These are phyloP conservation scores for Drosophila carrolli DNA, from an alignment of 1,140 invertebrate species.

Conservation along the genomic window DNA sequence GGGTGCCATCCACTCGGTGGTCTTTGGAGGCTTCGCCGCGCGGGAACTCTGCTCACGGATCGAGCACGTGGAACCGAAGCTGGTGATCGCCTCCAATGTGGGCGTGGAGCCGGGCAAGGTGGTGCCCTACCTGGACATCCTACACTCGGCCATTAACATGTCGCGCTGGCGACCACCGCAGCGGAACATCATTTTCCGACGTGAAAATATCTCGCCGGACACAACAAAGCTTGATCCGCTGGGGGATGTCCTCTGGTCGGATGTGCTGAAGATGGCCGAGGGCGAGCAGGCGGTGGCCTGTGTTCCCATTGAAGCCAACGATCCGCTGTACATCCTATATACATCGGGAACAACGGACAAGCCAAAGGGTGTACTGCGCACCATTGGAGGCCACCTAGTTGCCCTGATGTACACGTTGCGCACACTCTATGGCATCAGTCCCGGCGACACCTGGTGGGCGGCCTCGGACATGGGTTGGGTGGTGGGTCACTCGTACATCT, in stretches of 20 bases:
- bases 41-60: constrained; percentile 94
- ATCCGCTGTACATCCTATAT: constrained; percentile 96
- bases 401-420: constrained; percentile 94
- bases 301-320: constrained; percentile 94
- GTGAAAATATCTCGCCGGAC: constrained; percentile 88
- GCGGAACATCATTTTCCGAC: constrained; percentile 92
- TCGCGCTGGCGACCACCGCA: constrained; percentile 89
- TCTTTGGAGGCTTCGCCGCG: constrained; percentile 96
- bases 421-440: constrained; percentile 92
- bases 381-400: constrained; percentile 94
- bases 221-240: constrained; percentile 85
- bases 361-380: constrained; percentile 93
- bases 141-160: constrained; percentile 93
- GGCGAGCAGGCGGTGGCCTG: constrained; percentile 89
- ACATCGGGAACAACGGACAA: constrained; percentile 96
- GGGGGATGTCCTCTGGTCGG: constrained; percentile 91
- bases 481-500: constrained; percentile 97
- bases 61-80: constrained; percentile 93
- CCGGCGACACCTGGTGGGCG: constrained; percentile 95
- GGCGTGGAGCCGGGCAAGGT: constrained; percentile 94
- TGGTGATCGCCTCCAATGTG: constrained; percentile 95
- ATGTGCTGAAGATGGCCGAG: constrained; percentile 87
- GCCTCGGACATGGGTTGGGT: constrained; percentile 96
- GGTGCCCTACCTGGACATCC: constrained; percentile 94
- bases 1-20: constrained; percentile 94